Conservation (phyloP, 1,140 invertebrate genomes). For the Leucophenga varia region DNA sequence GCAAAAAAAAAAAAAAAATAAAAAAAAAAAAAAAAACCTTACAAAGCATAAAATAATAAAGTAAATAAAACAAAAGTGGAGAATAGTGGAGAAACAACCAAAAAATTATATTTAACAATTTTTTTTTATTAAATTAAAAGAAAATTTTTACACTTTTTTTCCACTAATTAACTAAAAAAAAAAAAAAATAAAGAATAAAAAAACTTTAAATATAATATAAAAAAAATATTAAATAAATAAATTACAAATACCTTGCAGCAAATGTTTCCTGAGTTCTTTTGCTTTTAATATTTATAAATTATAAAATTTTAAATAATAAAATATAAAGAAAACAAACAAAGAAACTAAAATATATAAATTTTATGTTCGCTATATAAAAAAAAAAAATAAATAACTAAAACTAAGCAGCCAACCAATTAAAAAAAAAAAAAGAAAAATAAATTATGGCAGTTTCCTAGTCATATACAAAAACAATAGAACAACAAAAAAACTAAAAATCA, state of each 20-base stretch:
- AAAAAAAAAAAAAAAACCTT: slow-evolving; percentile 9
- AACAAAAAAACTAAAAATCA: slow-evolving; percentile 3
- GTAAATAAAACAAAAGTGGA: slow-evolving; percentile 7
- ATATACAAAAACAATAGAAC: slow-evolving; percentile 4
- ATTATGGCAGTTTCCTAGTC: slow-evolving; percentile 19
- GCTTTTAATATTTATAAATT: too few relatives aligned
- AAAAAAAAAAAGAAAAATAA: neutral
- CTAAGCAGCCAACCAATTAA: neutral
- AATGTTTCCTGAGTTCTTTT: too few relatives aligned
- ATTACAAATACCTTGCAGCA: too few relatives aligned
- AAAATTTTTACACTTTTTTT: neutral
- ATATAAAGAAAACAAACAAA: slow-evolving; percentile 13
- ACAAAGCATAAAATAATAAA: too few relatives aligned
- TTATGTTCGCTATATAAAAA: slow-evolving; percentile 4
- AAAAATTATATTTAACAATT: too few relatives aligned
- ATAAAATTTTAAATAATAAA: too few relatives aligned
- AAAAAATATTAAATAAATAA: slow-evolving; percentile 20
- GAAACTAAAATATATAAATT: slow-evolving; percentile 6
- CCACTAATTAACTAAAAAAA: slow-evolving; percentile 11
- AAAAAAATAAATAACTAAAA: slow-evolving; percentile 1
- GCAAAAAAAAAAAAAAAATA: slow-evolving; percentile 11
- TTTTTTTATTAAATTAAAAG: neutral
- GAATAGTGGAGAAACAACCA: too few relatives aligned
- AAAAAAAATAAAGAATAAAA: slow-evolving; percentile 43
- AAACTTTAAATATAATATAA: slow-evolving; percentile 16